Conservation (phyloP, 2,888 invertebrate genomes). For the Steinernema scapterisci region DNA sequence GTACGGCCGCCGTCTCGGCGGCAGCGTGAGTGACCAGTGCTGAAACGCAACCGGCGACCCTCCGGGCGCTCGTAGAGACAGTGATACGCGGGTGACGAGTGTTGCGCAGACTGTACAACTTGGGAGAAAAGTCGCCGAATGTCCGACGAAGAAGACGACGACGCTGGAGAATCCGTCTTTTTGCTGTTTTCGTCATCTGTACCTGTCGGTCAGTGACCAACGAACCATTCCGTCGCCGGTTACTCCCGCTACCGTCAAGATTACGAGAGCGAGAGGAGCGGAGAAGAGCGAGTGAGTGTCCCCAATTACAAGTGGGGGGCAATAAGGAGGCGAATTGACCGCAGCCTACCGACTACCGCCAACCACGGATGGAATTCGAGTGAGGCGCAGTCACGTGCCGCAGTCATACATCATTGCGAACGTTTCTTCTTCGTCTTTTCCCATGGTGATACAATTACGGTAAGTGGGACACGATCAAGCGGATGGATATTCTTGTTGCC, state of each 20-base stretch:
- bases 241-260: too few species aligned
- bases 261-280: too few species aligned
- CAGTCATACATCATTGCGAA: constrained; percentile 26
- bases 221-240: not conserved
- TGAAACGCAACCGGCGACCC: too few species aligned
- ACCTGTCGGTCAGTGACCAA: not conserved
- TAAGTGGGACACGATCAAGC: constrained; percentile 22
- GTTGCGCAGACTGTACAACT: too few species aligned
- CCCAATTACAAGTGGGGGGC: not conserved
- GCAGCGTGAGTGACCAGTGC: too few species aligned
- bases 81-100: too few species aligned
- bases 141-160: too few species aligned
- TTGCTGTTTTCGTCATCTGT: too few species aligned
- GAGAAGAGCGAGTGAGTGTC: not conserved
- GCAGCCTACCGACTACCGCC: not conserved
- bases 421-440: constrained; percentile 24
- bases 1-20: too few species aligned
- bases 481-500: not conserved
- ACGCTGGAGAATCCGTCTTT: too few species aligned
- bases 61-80: too few species aligned
- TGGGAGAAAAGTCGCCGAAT: too few species aligned
- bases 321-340: not conserved
- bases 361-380: not conserved
- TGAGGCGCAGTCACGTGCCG: not conserved
- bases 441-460: constrained; percentile 31